Conservation (phyloP, 1,140 invertebrate species). For the Drosophila pallidifrons region DNA sequence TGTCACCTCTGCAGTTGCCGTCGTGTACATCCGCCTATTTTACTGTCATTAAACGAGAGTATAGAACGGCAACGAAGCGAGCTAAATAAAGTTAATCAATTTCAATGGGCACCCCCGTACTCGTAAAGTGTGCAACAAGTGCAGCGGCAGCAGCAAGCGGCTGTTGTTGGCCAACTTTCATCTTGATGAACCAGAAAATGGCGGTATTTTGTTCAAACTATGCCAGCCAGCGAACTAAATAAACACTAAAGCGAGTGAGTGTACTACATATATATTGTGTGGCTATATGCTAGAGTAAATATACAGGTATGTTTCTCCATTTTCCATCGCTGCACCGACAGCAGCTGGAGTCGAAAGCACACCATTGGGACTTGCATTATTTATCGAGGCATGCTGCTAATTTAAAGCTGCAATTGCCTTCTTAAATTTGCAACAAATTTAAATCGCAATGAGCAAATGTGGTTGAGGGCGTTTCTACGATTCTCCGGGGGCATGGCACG, state of each 20-base stretch:
- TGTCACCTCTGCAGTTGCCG: neutral
- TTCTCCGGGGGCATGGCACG: neutral
- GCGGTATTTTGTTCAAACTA: conserved; percentile 41
- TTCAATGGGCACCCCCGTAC: conserved; percentile 56
- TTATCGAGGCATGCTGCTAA: conserved; percentile 49
- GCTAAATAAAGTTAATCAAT: conserved; percentile 77
- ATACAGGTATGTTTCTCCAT: neutral
- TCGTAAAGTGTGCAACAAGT: conserved; percentile 68
- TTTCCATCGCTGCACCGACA: neutral
- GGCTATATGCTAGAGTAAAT: conserved; percentile 5
- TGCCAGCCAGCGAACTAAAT: conserved; percentile 28
- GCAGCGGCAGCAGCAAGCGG: conserved; percentile 19
- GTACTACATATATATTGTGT: neutral
- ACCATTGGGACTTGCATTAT: conserved; percentile 68
- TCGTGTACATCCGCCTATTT: neutral
- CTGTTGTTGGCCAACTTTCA: conserved; percentile 6
- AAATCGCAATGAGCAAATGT: conserved; percentile 13
- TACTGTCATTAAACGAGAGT: conserved; percentile 4
- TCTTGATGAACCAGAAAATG: conserved; percentile 46
- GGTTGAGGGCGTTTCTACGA: neutral
- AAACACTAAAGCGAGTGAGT: neutral
- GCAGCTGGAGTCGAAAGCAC: conserved; percentile 52
- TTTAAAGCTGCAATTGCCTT: conserved; percentile 37
- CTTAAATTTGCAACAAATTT: conserved; percentile 33
- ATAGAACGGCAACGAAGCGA: conserved; percentile 30